Evolutionary conservation across 64 coral and sea anemone genomes (phyloP).

Genomic region (Platygyra sinensis): DNA sequence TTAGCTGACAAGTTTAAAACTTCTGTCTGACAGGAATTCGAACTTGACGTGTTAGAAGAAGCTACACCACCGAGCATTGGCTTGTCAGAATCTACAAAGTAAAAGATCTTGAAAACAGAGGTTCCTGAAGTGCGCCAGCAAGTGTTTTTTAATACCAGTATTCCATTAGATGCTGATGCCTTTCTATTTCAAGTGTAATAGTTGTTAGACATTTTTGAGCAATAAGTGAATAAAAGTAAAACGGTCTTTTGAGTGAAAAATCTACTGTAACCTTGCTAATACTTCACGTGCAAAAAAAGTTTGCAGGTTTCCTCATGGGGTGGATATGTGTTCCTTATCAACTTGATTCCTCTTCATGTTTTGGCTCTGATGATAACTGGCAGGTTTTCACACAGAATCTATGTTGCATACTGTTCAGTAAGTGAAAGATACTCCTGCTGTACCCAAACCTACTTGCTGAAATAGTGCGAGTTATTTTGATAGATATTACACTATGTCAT

Average conservation of each 20-base stretch:
- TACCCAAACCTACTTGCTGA: too few relatives aligned
- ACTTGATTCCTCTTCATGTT: slow-evolving; percentile 97
- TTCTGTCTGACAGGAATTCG: slow-evolving; percentile 81
- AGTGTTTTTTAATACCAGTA: slow-evolving; percentile 34
- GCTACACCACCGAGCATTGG: slow-evolving; percentile 99
- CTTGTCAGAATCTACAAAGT: slow-evolving; percentile 99
- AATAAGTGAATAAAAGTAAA: slow-evolving; percentile 47
- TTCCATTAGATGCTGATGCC: slow-evolving; percentile 12
- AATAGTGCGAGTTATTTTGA: too few relatives aligned
- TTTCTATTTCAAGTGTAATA: neutral
- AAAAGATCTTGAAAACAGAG: slow-evolving; percentile 98
- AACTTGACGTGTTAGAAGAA: slow-evolving; percentile 97
- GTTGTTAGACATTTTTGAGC: slow-evolving; percentile 17
- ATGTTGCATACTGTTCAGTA: slow-evolving; percentile 94
- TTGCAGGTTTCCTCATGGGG: slow-evolving; percentile 95
- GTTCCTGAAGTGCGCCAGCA: slow-evolving; percentile 47
- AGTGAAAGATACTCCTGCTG: slow-evolving; percentile 20
- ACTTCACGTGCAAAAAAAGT: too few relatives aligned
- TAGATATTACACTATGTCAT: too few relatives aligned
- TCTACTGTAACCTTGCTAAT: too few relatives aligned
- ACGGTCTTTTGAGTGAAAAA: too few relatives aligned
- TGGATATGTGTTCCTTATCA: slow-evolving; percentile 98
- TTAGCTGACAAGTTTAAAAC: neutral
- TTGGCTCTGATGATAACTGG: slow-evolving; percentile 94
- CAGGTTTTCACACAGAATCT: slow-evolving; percentile 94